A percentile compares a stretch with the other conserved stretches of the same genome.
phyloP scores from a whole-genome alignment of 2,888 invertebrate species.

The Andrena trimmerana region DNA sequence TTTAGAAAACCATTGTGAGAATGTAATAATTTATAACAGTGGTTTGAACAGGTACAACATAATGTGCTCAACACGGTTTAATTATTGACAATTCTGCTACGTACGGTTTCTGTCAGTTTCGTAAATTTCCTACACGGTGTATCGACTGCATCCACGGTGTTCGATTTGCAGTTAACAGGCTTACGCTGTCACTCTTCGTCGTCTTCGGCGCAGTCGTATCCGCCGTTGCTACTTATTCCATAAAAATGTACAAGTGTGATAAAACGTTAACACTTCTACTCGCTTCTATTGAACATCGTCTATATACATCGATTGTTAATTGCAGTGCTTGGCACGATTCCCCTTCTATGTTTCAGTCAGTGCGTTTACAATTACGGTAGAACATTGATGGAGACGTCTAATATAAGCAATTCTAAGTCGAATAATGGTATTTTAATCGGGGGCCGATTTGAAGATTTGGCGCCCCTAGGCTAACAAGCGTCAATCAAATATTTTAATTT shows the following conservation, averaged over 20 bases:
- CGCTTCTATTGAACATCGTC: conserved; percentile 20
- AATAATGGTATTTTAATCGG: not conserved
- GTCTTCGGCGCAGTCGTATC: conserved; percentile 1
- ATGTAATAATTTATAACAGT: conserved; percentile 50
- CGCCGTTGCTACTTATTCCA: conserved; percentile 10
- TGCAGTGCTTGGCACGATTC: not conserved
- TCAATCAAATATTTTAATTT: too few relatives aligned
- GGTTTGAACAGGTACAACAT: conserved; percentile 18
- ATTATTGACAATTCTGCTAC: conserved; percentile 31
- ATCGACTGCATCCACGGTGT: conserved; percentile 9
- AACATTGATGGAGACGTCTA: not conserved
- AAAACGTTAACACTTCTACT: conserved; percentile 48
- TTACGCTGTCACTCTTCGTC: conserved; percentile 14
- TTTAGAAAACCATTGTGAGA: not conserved
- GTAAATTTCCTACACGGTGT: conserved; percentile 11
- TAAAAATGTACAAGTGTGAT: conserved; percentile 38
- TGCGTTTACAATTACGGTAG: not conserved
- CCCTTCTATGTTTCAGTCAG: not conserved
- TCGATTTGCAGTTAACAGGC: conserved; percentile 35
- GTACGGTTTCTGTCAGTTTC: conserved; percentile 9
- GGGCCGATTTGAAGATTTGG: too few relatives aligned
- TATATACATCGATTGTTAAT: conserved; percentile 31
- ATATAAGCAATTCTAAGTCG: not conserved
- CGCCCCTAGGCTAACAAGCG: too few relatives aligned
- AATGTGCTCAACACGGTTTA: conserved; percentile 1